Percentiles rank a stretch among this genome's conserved stretches.
These are phyloP conservation scores for Protaetia brevitarsis DNA, from an alignment of 1,140 invertebrate genomes.

Conservation along the genomic window DNA sequence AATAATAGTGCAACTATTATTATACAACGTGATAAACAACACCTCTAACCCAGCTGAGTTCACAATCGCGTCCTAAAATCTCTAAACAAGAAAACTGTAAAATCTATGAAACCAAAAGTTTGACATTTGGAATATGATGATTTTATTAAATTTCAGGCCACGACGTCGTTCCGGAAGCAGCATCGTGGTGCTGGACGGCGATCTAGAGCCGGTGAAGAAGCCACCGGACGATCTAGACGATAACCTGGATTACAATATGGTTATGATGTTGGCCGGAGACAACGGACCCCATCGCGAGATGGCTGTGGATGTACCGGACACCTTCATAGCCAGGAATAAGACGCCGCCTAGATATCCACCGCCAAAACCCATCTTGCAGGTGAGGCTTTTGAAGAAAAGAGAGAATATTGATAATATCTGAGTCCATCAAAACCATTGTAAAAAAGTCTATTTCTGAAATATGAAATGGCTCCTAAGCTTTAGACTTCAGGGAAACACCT, in stretches of 20 bases:
- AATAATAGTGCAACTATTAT: too few species aligned
- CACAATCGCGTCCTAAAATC: too few species aligned
- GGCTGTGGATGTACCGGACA: slow-evolving; percentile 96
- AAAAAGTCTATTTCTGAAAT: too few species aligned
- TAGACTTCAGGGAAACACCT: too few species aligned
- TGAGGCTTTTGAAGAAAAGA: slow-evolving; percentile 26
- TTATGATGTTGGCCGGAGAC: slow-evolving; percentile 66
- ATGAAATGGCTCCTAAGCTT: too few species aligned
- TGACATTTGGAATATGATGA: neutral
- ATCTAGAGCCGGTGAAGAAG: slow-evolving; percentile 48
- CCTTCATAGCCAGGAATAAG: slow-evolving; percentile 87
- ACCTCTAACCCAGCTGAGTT: too few species aligned
- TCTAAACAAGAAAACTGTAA: too few species aligned
- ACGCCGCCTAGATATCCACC: slow-evolving; percentile 88
- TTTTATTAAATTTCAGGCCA: slow-evolving; percentile 53
- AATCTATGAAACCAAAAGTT: too few species aligned
- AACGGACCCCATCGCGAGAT: slow-evolving; percentile 89
- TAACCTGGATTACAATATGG: slow-evolving; percentile 56
- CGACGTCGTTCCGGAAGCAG: slow-evolving; percentile 65
- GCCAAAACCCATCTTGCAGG: slow-evolving; percentile 56
- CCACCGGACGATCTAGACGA: slow-evolving; percentile 47
- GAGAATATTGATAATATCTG: too few species aligned
- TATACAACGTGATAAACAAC: too few species aligned
- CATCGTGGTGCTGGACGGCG: slow-evolving; percentile 65
- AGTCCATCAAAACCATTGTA: too few species aligned